Evolutionary conservation across 2,888 invertebrate species (phyloP).

Genomic region (Raillietiella orientalis): DNA sequence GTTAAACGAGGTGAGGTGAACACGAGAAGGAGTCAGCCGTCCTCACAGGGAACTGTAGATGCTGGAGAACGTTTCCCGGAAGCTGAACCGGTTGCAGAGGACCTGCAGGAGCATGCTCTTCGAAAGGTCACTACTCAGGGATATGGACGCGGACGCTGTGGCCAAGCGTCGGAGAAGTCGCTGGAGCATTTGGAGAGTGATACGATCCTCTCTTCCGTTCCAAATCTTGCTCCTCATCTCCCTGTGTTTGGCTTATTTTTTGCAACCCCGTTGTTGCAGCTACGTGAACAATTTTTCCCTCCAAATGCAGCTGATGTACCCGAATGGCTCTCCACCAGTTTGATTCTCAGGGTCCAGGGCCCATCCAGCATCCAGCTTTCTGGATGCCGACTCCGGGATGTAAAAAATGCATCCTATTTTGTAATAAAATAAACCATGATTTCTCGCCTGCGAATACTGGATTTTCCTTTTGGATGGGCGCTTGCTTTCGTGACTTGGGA

Average conservation of each 20-base stretch:
- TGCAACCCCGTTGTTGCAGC: slow-evolving; percentile 43
- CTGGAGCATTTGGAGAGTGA: slow-evolving; percentile 33
- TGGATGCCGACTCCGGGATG: too few species aligned
- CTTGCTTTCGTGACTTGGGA: too few species aligned
- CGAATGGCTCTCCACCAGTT: slow-evolving; percentile 48
- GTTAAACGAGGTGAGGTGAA: too few species aligned
- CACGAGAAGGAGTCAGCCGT: too few species aligned
- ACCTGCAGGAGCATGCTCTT: slow-evolving; percentile 29
- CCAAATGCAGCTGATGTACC: slow-evolving; percentile 44
- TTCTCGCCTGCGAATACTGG: too few species aligned
- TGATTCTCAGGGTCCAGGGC: too few species aligned
- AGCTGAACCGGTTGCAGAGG: slow-evolving; percentile 29
- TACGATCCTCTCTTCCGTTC: slow-evolving; percentile 36
- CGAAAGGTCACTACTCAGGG: slow-evolving; percentile 19
- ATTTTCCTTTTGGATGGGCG: too few species aligned
- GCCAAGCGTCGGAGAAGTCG: slow-evolving; percentile 20
- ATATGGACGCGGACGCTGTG: slow-evolving; percentile 7
- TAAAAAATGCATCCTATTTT: too few species aligned
- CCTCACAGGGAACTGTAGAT: too few species aligned
- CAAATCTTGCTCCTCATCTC: slow-evolving; percentile 37
- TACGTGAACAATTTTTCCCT: slow-evolving; percentile 38
- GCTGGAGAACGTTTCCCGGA: slow-evolving; percentile 32
- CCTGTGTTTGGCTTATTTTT: slow-evolving; percentile 33
- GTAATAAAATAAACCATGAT: too few species aligned
- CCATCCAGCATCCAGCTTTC: too few species aligned